A percentile compares a stretch with the other conserved stretches of the same genome.
These are phyloP conservation scores for Octodon degus DNA, from an alignment of 2,113 vertebrate genomes.

Conservation along the genomic window DNA sequence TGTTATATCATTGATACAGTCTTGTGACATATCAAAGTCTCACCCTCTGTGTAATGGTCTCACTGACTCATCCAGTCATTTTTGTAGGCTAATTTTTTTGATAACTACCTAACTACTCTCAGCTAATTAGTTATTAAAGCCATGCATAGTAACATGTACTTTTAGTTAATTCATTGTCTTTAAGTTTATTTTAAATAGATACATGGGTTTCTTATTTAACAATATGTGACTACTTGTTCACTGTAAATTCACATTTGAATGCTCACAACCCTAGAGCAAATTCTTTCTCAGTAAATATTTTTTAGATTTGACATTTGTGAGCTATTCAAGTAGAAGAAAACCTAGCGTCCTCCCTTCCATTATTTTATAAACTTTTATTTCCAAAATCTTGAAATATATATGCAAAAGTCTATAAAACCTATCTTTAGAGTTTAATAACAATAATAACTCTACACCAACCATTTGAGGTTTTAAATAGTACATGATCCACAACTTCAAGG, in stretches of 20 bases:
- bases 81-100: conserved; percentile 41
- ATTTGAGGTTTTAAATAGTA: background rate
- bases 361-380: background rate
- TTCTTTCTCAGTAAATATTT: conserved; percentile 5
- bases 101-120: conserved; percentile 5
- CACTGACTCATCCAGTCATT: background rate
- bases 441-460: background rate
- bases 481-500: background rate
- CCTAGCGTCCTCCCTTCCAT: background rate
- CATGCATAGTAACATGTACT: background rate
- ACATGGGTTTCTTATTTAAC: background rate
- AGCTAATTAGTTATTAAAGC: background rate
- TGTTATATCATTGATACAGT: background rate
- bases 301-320: conserved; percentile 43
- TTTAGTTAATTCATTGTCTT: conserved; percentile 17
- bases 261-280: background rate
- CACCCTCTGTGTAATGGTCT: background rate
- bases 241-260: background rate
- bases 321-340: background rate
- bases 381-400: background rate
- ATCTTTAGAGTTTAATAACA: background rate
- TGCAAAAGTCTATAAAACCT: background rate
- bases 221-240: background rate
- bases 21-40: background rate
- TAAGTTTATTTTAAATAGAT: conserved; percentile 30